Base-by-base conservation (phyloP, 2,113 vertebrate genomes). In the Microcebus lehilahytsara region DNA sequence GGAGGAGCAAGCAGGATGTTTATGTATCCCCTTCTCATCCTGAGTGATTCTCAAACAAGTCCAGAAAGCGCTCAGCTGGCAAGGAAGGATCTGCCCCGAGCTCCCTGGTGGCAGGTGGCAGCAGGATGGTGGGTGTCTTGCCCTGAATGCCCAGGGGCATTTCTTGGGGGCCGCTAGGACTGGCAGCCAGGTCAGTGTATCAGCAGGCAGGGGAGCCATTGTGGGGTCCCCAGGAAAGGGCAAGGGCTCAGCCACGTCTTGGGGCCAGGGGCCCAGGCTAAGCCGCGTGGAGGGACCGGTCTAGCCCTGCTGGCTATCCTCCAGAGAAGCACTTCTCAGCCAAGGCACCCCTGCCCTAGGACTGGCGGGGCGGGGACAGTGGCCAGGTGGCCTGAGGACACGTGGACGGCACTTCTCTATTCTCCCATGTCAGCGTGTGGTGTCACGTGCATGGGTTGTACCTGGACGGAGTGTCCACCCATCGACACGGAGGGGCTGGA, bases 401-500 rank as follows among this genome's bases (percentile, higher is more conserved):
- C 42, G 79, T 60, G 93, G 97, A 91, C 85, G 72, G 97, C 97
- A 94, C 96, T 92, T 96, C 96, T 95, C 90, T 96, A 96, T 89
- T 85, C 94, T 96, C 92, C 96, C 78, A 89, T 64, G 93, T 78
- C 94, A 78, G 97, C 91, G 49, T 97, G 93, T 96, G 95, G 97
- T 95, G 96, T 97, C 95, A 56, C 96, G 90, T 87, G 96, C 92
- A 9, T 60, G 93, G 94, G 91, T 91, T 79, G 85, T 75, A 90
- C 96, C 97, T 69, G 67, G 97, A 96, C 53, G 87, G 90, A 37
- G 80, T 91, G 97, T 97, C 98, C 96, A 77, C 98, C 97, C 96
- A 87, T 96, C 16, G 71, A 96, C 97, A 97, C n/a, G 72, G 97
- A 97, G 97, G 98, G 96, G 96, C 94, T 97, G 97, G 97, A 95